phyloP scores from a whole-genome alignment of 2,797 vertebrate genomes.

The Onychomys arenicola region DNA sequence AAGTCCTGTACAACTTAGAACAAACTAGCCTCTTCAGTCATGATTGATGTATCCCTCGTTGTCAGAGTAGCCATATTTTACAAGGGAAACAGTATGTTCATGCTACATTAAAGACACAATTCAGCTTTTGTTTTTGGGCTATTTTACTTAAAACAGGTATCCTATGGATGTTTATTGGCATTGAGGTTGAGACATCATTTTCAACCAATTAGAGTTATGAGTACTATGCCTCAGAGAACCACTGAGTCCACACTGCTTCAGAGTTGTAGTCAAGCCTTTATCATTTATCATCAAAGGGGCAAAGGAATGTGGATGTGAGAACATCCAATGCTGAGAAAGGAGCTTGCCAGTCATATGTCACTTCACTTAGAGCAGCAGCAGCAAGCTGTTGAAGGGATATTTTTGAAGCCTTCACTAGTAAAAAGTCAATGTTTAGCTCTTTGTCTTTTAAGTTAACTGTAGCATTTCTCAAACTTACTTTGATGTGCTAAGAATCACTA shows the following conservation, averaged over 20 bases:
- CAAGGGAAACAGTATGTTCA: background rate
- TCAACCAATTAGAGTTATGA: background rate
- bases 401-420: background rate
- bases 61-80: background rate
- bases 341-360: background rate
- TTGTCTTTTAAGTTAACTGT: constrained; percentile 38
- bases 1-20: background rate
- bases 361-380: background rate
- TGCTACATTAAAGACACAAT: background rate
- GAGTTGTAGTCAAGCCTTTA: background rate
- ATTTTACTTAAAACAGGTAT: background rate
- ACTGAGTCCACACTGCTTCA: background rate
- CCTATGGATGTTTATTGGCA: background rate
- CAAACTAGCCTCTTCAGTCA: background rate
- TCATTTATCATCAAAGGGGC: background rate
- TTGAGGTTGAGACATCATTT: background rate
- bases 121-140: background rate
- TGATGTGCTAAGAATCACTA: constrained; percentile 48
- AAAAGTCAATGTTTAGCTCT: background rate
- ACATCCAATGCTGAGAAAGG: background rate
- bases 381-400: background rate
- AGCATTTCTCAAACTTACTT: constrained; percentile 44
- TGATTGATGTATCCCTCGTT: background rate
- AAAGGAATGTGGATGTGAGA: background rate
- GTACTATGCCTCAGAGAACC: background rate